Evolutionary conservation across 2,113 vertebrate species (phyloP).

Genomic region (Albula goreensis): DNA sequence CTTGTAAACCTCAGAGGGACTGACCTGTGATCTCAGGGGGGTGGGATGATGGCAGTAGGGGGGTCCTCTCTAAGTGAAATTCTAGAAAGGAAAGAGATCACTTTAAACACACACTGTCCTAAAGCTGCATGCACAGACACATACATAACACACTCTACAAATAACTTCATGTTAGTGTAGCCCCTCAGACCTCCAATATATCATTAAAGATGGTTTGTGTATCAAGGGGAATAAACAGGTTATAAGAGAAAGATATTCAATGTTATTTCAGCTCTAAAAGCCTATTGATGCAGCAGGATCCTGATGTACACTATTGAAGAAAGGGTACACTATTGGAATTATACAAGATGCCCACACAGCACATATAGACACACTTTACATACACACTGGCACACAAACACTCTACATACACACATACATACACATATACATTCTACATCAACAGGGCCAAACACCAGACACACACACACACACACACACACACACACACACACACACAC

Average conservation of each 20-base stretch:
- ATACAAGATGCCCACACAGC: too few species aligned
- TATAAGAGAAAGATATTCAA: too few species aligned
- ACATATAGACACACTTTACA: slow-evolving; percentile 22
- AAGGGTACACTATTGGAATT: too few species aligned
- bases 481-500: slow-evolving; percentile 14
- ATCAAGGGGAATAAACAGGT: too few species aligned
- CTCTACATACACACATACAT: slow-evolving; percentile 23
- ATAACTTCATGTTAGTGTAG: too few species aligned
- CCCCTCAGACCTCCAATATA: too few species aligned
- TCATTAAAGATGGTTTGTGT: too few species aligned
- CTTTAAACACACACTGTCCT: slow-evolving; percentile 50
- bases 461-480: slow-evolving; percentile 23
- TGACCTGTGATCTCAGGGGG: slow-evolving; percentile 90
- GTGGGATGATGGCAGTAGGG: slow-evolving; percentile 84
- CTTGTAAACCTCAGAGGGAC: slow-evolving; percentile 55
- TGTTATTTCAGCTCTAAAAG: too few species aligned
- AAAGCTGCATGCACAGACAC: slow-evolving; percentile 46
- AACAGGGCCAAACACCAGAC: neutral
- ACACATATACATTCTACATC: slow-evolving; percentile 10
- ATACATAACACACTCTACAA: neutral
- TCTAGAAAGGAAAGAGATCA: slow-evolving; percentile 82
- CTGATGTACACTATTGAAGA: too few species aligned
- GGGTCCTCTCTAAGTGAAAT: slow-evolving; percentile 93
- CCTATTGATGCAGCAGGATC: too few species aligned
- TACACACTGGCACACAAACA: slow-evolving; percentile 32